Percentiles rank a stretch among this genome's conserved stretches.
Conservation (phyloP, 2,888 invertebrate species). For the Elysia crispata region DNA sequence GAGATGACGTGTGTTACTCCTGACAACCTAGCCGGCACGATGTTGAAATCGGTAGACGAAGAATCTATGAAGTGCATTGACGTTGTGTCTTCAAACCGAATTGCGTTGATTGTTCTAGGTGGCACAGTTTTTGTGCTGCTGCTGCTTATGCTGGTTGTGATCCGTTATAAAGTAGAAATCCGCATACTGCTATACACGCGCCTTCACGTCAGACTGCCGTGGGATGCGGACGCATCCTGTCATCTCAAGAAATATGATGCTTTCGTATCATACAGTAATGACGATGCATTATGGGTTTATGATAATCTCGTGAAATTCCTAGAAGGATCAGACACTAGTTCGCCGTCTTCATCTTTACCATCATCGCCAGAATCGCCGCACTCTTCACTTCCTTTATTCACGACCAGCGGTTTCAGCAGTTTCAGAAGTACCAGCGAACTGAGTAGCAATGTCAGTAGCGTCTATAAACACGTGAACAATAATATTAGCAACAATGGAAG, state of each 20-base stretch:
- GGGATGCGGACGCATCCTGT: conserved; percentile 46
- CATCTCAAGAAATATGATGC: conserved; percentile 83
- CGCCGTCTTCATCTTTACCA: no score
- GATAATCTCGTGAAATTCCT: conserved; percentile 88
- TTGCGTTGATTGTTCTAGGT: conserved; percentile 35
- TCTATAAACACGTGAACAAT: not conserved
- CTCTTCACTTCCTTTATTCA: no score
- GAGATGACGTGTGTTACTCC: conserved; percentile 56
- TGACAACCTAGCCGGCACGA: conserved; percentile 43
- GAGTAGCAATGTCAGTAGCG: not conserved
- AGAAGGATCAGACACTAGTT: conserved; percentile 80
- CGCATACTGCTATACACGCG: conserved; percentile 63
- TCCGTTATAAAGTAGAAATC: conserved; percentile 53
- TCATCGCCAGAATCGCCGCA: no score
- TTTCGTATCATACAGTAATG: conserved; percentile 92
- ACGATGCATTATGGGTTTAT: conserved; percentile 91
- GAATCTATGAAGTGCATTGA: conserved; percentile 46
- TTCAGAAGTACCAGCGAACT: not conserved
- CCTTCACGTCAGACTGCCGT: conserved; percentile 66
- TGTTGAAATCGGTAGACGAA: conserved; percentile 47
- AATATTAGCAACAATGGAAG: not conserved
- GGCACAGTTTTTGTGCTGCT: conserved; percentile 41
- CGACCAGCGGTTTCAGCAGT: no score
- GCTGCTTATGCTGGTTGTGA: conserved; percentile 37
- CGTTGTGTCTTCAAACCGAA: not conserved